Base-by-base conservation (phyloP, 37 sponge, comb jelly and placozoan genomes). In the Eunapius fragilis region DNA sequence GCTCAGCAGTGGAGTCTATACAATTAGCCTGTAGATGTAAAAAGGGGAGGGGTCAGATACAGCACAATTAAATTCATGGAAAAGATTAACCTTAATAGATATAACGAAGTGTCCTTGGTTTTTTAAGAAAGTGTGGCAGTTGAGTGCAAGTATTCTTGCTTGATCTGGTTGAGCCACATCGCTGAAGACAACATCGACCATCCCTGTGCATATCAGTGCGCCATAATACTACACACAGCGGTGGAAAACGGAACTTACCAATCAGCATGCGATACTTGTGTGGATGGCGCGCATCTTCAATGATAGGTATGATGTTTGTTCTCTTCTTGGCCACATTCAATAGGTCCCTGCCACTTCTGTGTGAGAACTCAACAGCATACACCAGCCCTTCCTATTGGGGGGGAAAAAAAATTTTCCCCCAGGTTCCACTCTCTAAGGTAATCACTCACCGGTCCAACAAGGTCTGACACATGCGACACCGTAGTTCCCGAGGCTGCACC, bases 161-260 rank as follows among this genome's bases (percentile, higher is more conserved):
- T 98, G 99, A 73, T 98, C 99, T 7, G 99, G 99, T 81, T 98
- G 99, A 30, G 99, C 99, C 69, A 98, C 99, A 86, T 98, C 99
- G 76, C 97, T 97, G 89, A 98, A 98, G 76, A 98, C 75, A 14
- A 92, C 94, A 87, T 98, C 99, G 41, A 98, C 99, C 99, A 98
- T 98, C 0, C 93, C 96, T 95, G 47, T 37, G 25, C 27, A 32
- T 72, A 47, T 9, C 27, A 84, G n/a, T 22, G 71, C 74, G 19
- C 27, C n/a, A n/a, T n/a, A n/a, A 32, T 6, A 11, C 31, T 41
- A 77, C 14, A 38, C 45, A 77, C 28, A 6, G 31, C 25, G 34
- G 4, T 47, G 45, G 0, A 28, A 49, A 27, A 28, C 13, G 31
- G 2, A 25, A 84, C 96, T 80, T 32, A 93, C 98, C 96, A 9